Conservation (phyloP, 2,113 vertebrate genomes). For the Isichthys henryi region DNA sequence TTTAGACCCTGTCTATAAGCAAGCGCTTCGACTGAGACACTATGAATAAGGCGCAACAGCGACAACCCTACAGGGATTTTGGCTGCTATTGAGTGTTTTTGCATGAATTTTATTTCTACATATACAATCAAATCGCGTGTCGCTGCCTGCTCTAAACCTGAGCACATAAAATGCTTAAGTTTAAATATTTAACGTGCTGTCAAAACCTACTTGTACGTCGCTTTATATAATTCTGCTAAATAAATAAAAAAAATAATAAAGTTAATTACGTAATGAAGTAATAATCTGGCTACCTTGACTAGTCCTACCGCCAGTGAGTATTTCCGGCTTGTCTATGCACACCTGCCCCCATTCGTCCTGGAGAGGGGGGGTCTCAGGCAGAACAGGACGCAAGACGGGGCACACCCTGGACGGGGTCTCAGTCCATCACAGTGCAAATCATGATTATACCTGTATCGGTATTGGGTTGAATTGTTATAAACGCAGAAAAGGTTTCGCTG, state of each 20-base stretch:
- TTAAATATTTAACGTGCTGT: neutral
- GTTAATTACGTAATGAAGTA: neutral
- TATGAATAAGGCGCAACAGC: neutral
- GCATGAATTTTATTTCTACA: neutral
- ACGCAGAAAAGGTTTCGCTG: neutral
- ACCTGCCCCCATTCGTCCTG: neutral
- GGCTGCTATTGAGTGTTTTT: neutral
- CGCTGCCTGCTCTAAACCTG: neutral
- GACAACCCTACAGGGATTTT: neutral
- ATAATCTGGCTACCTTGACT: neutral
- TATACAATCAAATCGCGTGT: neutral
- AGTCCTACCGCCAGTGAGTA: neutral
- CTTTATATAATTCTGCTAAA: neutral
- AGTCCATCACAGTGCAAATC: neutral
- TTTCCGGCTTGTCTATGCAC: neutral
- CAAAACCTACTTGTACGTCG: neutral
- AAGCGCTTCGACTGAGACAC: neutral
- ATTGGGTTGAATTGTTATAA: neutral
- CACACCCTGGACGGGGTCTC: neutral
- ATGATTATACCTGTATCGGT: neutral
- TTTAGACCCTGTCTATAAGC: neutral
- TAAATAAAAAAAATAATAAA: neutral
- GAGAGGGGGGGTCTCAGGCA: neutral
- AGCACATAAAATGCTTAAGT: too few species aligned
- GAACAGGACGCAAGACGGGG: neutral